Evolutionary conservation across 2,888 invertebrate species (phyloP), one percentile per base, ranked within the genome.

Genomic region (Escarpia spicata): DNA sequence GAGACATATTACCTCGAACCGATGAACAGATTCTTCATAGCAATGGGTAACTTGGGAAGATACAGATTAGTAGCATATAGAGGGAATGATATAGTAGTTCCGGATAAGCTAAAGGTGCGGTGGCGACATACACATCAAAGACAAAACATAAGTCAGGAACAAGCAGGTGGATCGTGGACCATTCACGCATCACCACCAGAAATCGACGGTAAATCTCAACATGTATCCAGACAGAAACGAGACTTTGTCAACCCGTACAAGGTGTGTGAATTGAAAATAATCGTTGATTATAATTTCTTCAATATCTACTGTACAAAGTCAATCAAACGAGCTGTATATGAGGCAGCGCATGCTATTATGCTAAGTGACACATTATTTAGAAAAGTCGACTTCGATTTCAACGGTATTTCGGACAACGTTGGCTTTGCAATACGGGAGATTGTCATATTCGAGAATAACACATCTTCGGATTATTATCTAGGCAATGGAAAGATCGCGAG

Each of bases 331-430:
- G 75, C 26, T 2, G 75, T 75, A n/a, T 3, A 75, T 26, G 75
- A 75, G 75, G 75, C 75, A 26, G 75, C 75, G 75, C n/a, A 75
- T 75, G 75, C 75, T 15, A 26, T 75, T 26, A 26, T 26, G n/a
- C 37, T 37, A n/a, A 58, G 52, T 45, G 91, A 91, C 91, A 26
- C 37, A 12, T 0, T 52, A 37, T 91, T 91, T 58, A 45, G 91
- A 45, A 37, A 37, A 3, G 45, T 91, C n/a, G 91, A 91, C 58
- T 91, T 91, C 45, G 58, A 91, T 58, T 43, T 19, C 44, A 58
- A 91, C 45, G 91, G 91, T 52, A 52, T 91, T n/a, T 37, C 44
- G 52, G 91, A 91, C 58, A 91, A 91, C 8, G n/a, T 91, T 12
- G 91, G 91, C 45, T 43, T 91, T 15, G 43, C 91, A 15, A 91